Conservation (phyloP, 1,140 invertebrate genomes). For the Caenorhabditis remanei region DNA sequence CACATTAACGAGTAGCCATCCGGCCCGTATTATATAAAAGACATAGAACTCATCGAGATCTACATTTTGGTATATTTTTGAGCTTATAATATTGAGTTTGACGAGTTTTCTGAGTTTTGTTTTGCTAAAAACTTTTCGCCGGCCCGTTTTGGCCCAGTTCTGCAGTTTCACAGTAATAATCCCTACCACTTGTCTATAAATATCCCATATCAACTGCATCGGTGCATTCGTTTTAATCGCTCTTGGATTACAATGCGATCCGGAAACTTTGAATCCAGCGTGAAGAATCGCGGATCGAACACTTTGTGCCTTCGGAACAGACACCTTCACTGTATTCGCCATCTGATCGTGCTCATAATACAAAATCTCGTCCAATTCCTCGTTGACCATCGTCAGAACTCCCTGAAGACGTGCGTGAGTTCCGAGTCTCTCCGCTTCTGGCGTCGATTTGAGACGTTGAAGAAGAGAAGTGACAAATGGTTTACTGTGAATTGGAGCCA, state of each 20-base stretch:
- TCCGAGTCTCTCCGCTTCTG: slow-evolving; percentile 67
- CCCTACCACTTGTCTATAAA: slow-evolving; percentile 66
- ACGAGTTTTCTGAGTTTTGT: too few relatives aligned
- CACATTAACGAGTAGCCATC: too few relatives aligned
- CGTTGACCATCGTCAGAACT: slow-evolving; percentile 80
- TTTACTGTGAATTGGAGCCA: slow-evolving; percentile 86
- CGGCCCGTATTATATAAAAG: too few relatives aligned
- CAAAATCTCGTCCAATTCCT: slow-evolving; percentile 89
- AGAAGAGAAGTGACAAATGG: slow-evolving; percentile 84
- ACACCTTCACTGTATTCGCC: slow-evolving; percentile 68
- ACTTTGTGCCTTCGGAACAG: slow-evolving; percentile 68
- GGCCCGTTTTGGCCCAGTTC: too few relatives aligned
- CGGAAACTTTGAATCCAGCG: slow-evolving; percentile 91
- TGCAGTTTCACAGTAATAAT: neutral
- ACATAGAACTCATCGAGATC: too few relatives aligned
- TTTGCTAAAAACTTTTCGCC: too few relatives aligned
- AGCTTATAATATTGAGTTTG: too few relatives aligned
- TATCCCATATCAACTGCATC: slow-evolving; percentile 86
- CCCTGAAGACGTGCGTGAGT: slow-evolving; percentile 85
- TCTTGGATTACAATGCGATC: slow-evolving; percentile 88
- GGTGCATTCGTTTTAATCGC: slow-evolving; percentile 96
- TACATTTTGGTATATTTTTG: too few relatives aligned
- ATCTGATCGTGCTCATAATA: slow-evolving; percentile 83
- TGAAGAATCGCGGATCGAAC: slow-evolving; percentile 90
- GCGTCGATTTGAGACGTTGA: slow-evolving; percentile 79